Evolutionary conservation across 2,888 invertebrate genomes (phyloP).

Genomic region (Octodonta nipae): DNA sequence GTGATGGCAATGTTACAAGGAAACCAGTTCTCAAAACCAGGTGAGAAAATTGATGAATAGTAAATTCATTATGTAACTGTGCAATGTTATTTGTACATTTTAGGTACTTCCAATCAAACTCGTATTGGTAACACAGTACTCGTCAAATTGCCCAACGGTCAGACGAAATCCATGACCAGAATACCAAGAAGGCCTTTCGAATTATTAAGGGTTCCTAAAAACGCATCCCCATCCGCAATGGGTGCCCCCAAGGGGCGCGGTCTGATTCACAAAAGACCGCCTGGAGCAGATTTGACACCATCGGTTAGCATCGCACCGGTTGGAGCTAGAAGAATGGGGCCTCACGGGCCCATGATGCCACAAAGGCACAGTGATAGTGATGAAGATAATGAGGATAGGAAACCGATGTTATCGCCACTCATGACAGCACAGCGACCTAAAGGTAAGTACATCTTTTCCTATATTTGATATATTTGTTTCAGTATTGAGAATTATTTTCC

Average conservation of each 20-base stretch:
- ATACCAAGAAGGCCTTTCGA: slow-evolving; percentile 32
- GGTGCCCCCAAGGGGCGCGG: slow-evolving; percentile 4
- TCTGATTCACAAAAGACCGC: slow-evolving; percentile 11
- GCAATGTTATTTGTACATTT: slow-evolving; percentile 5
- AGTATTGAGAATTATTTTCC: slow-evolving; percentile 3
- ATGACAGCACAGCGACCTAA: slow-evolving; percentile 16
- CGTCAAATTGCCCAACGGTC: slow-evolving; percentile 36
- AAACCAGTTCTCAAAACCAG: slow-evolving; percentile 36
- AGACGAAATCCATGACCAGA: slow-evolving; percentile 35
- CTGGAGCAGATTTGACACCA: slow-evolving; percentile 33
- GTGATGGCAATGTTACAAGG: slow-evolving; percentile 62
- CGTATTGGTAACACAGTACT: slow-evolving; percentile 35
- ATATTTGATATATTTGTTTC: too few species aligned
- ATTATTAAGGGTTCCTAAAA: slow-evolving; percentile 28
- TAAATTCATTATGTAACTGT: not conserved
- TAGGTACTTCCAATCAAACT: slow-evolving; percentile 28
- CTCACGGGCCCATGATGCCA: slow-evolving; percentile 7
- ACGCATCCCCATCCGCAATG: slow-evolving; percentile 16
- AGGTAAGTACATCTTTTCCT: slow-evolving; percentile 20
- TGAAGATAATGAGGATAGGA: slow-evolving; percentile 27
- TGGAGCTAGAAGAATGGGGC: slow-evolving; percentile 22
- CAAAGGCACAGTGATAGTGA: slow-evolving; percentile 25
- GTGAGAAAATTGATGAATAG: slow-evolving; percentile 17
- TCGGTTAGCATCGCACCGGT: slow-evolving; percentile 41
- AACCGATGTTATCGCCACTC: slow-evolving; percentile 12